Evolutionary conservation across 2,888 invertebrate genomes (phyloP), one percentile per base, ranked within the genome.

Genomic region (Cabera pusaria): DNA sequence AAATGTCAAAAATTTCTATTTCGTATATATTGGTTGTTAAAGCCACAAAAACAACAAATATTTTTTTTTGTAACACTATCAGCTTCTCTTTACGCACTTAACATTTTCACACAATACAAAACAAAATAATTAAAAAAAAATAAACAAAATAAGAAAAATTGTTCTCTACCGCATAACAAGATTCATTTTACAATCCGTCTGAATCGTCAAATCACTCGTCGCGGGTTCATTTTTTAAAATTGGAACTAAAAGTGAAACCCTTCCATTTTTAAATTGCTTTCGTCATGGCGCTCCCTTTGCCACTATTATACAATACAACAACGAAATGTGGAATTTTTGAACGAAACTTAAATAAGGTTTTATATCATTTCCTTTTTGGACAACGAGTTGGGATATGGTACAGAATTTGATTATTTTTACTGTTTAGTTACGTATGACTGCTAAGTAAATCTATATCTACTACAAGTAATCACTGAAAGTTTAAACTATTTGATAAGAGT

Each of bases 201-300:
- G 73, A 77, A 77, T 80, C 83, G 81, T 84, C 83, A 84, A 86
- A 85, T 83, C 83, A 81, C 72, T 75, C 77, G 74, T 72, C 75
- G 75, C 74, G 70, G 72, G 77, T 76, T 79, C 78, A 77, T 81
- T 84, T 84, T 86, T 84, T 76, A 70, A 81, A 85, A 83, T 82
- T 81, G 82, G 76, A 80, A 75, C 79, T 74, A 78, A 79, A 80
- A 82, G 72, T 75, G 75, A 83, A 86, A 84, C 85, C 86, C 83
- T 78, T 82, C 76, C 79, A 79, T 81, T 87, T 84, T 83, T 79
- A 80, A 86, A 85, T 85, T 82, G 76, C 72, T 79, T 83, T 82
- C 82, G 85, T 84, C 86, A 84, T 79, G 83, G 76, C 74, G 76
- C 76, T 72, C 80, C 82, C 77, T 75, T 72, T 72, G 74, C 74